These are phyloP conservation scores for Anhinga rufa DNA, from an alignment of 2,113 vertebrate genomes.

Conservation along the genomic window DNA sequence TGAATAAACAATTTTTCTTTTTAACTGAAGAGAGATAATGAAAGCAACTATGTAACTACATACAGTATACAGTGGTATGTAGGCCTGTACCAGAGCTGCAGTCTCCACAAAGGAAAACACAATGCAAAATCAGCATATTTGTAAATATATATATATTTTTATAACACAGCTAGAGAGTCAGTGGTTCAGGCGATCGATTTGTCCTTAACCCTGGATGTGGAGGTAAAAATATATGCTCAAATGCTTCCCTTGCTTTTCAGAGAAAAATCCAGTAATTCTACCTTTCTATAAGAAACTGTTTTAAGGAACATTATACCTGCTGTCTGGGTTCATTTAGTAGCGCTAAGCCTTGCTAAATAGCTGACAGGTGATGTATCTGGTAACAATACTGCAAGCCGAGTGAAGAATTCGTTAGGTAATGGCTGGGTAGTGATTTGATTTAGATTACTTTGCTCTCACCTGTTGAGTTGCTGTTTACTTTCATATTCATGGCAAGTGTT, in stretches of 20 bases:
- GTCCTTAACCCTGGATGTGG: not conserved
- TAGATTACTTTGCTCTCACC: not conserved
- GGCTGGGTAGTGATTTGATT: not conserved
- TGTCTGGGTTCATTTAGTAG: not conserved
- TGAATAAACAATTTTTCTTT: not conserved
- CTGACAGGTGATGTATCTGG: not conserved
- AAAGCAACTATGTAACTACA: not conserved
- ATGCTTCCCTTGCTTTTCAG: not conserved
- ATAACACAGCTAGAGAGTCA: not conserved
- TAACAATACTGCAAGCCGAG: rapidly evolving
- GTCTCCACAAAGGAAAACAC: not conserved
- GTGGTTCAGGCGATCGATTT: not conserved
- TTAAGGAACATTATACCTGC: not conserved
- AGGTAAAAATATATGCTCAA: not conserved
- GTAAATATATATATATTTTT: not conserved
- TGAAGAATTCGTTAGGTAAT: not conserved
- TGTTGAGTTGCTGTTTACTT: not conserved
- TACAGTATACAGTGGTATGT: not conserved
- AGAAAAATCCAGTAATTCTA: not conserved
- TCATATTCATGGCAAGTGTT: not conserved
- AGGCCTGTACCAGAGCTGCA: not conserved
- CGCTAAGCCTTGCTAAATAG: not conserved
- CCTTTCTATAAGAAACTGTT: not conserved
- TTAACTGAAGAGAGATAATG: rapidly evolving
- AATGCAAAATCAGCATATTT: not conserved